Evolutionary conservation across 2,113 vertebrate genomes (phyloP).

Genomic region (Panthera uncia): DNA sequence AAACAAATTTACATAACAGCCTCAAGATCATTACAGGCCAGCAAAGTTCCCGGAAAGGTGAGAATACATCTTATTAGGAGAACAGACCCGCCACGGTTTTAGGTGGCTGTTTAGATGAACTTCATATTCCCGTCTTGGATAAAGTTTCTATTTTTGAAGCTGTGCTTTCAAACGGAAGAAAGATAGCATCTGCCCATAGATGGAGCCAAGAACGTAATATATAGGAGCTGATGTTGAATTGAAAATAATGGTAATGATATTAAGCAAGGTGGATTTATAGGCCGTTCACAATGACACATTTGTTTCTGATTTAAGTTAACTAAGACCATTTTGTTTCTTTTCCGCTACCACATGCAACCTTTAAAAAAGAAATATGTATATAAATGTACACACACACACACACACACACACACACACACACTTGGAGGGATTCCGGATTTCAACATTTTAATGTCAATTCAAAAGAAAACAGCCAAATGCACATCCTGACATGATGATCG

Average conservation of each 20-base stretch:
- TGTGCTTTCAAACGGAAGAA: constrained; percentile 38
- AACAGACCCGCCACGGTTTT: neutral
- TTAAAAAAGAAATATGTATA: constrained; percentile 31
- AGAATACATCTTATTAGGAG: neutral
- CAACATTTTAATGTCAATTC: neutral
- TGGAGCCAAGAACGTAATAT: constrained; percentile 26
- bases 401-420: neutral
- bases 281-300: constrained; percentile 35
- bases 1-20: neutral
- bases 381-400: neutral
- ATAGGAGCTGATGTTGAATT: neutral
- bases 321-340: constrained; percentile 69
- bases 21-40: neutral
- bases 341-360: constrained; percentile 51
- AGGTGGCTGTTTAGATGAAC: neutral
- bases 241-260: constrained; percentile 43
- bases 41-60: neutral
- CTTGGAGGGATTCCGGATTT: constrained; percentile 50
- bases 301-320: constrained; percentile 69
- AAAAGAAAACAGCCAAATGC: neutral
- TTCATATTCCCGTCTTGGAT: constrained; percentile 38
- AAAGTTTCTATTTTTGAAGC: constrained; percentile 20
- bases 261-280: constrained; percentile 44
- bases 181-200: constrained; percentile 25
- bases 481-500: neutral